phyloP scores from a whole-genome alignment of 2,888 invertebrate species.

The Latheticus oryzae region DNA sequence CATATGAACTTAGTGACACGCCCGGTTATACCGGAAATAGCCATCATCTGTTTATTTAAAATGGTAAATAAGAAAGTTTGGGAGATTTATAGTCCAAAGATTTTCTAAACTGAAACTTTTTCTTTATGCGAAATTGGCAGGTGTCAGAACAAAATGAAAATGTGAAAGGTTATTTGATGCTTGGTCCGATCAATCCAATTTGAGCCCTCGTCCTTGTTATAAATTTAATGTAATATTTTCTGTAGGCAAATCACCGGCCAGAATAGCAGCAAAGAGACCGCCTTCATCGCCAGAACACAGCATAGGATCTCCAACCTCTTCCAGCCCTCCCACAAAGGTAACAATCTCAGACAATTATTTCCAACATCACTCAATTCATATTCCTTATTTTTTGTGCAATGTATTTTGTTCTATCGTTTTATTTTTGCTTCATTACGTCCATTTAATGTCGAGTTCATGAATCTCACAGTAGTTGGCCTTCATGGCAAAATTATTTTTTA shows the following conservation, averaged over 20 bases:
- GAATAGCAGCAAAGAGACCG: constrained; percentile 67
- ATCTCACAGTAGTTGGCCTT: constrained; percentile 28
- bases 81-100: too few relatives aligned
- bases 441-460: constrained; percentile 25
- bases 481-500: constrained; percentile 5
- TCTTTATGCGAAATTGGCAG: too few relatives aligned
- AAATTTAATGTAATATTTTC: constrained; percentile 1
- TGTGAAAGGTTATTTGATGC: too few relatives aligned
- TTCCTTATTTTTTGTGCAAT: constrained; percentile 60
- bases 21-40: too few relatives aligned
- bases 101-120: too few relatives aligned
- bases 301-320: constrained; percentile 65
- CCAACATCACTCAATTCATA: constrained; percentile 19
- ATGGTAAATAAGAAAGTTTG: too few relatives aligned
- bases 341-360: constrained; percentile 24
- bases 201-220: neutral
- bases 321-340: constrained; percentile 68
- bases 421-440: constrained; percentile 21
- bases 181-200: constrained; percentile 13
- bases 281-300: constrained; percentile 64
- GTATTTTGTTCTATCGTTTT: constrained; percentile 47
- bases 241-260: constrained; percentile 67
- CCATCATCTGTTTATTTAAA: too few relatives aligned
- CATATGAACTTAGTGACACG: too few relatives aligned
- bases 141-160: too few relatives aligned